Evolutionary conservation across 1,140 invertebrate genomes (phyloP).

Genomic region (Caerostris darwini): DNA sequence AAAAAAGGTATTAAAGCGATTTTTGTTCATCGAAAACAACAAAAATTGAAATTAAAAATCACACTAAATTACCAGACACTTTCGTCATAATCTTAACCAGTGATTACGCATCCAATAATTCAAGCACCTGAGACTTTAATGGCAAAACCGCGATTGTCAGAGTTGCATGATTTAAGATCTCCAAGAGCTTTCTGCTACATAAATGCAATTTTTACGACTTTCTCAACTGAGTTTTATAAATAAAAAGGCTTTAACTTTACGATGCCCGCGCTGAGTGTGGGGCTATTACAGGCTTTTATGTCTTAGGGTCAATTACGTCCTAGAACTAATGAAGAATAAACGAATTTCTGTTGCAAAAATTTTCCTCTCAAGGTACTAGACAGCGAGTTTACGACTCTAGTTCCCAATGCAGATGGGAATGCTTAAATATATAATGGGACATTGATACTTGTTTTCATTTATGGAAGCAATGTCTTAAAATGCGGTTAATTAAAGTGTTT

Average conservation of each 20-base stretch:
- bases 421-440: neutral
- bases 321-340: constrained; percentile 30
- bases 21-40: too few relatives aligned
- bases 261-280: neutral
- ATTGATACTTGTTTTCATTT: constrained; percentile 6
- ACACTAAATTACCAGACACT: neutral
- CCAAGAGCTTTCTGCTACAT: constrained; percentile 26
- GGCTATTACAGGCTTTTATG: constrained; percentile 16
- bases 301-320: constrained; percentile 35
- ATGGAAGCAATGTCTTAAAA: neutral
- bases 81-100: neutral
- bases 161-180: constrained; percentile 20
- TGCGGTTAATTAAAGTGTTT: neutral
- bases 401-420: constrained; percentile 22
- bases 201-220: constrained; percentile 32
- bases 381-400: neutral
- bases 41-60: neutral
- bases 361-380: neutral
- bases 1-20: too few relatives aligned
- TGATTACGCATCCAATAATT: neutral
- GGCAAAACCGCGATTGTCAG: neutral
- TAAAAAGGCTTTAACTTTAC: constrained; percentile 37
- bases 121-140: constrained; percentile 26
- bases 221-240: constrained; percentile 16
- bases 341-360: constrained; percentile 3